Percentiles rank a stretch among this genome's conserved stretches.
Conservation (phyloP, 2,113 vertebrate species). For the Ophiodon elongatus region DNA sequence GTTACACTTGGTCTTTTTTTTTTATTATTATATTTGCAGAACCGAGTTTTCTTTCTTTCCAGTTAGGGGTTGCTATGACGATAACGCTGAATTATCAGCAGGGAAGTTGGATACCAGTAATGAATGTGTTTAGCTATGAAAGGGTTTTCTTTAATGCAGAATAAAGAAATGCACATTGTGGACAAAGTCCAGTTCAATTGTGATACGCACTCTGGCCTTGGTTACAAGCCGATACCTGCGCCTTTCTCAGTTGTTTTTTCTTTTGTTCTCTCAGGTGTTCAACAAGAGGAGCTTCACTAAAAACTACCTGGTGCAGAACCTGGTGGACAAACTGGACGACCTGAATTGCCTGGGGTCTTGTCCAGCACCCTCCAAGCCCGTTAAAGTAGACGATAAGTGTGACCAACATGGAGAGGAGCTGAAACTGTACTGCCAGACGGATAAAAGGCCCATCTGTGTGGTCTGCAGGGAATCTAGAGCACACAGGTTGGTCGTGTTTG, state of each 20-base stretch:
- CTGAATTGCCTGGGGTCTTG: conserved; percentile 77
- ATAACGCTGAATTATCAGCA: not conserved
- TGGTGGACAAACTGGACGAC: conserved; percentile 83
- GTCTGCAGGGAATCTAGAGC: conserved; percentile 84
- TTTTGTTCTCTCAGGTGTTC: conserved; percentile 78
- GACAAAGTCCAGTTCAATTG: too few relatives aligned
- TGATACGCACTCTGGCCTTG: not conserved
- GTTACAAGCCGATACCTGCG: not conserved
- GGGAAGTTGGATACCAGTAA: too few relatives aligned
- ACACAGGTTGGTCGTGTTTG: conserved; percentile 76
- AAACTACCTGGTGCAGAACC: conserved; percentile 86
- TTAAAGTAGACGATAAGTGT: conserved; percentile 79
- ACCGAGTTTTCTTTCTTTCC: not conserved
- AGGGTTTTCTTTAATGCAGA: fast-evolving
- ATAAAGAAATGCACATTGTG: not conserved
- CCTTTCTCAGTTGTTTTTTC: not conserved
- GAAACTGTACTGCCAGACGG: conserved; percentile 84
- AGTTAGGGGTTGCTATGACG: conserved; percentile 29
- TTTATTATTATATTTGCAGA: not conserved
- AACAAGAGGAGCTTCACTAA: conserved; percentile 84
- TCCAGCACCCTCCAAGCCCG: conserved; percentile 62
- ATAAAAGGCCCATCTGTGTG: conserved; percentile 84
- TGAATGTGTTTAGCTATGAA: not conserved
- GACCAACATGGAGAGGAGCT: conserved; percentile 84
- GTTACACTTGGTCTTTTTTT: not conserved